These are phyloP conservation scores for Vombatus ursinus DNA, from an alignment of 2,113 vertebrate species.

Conservation along the genomic window DNA sequence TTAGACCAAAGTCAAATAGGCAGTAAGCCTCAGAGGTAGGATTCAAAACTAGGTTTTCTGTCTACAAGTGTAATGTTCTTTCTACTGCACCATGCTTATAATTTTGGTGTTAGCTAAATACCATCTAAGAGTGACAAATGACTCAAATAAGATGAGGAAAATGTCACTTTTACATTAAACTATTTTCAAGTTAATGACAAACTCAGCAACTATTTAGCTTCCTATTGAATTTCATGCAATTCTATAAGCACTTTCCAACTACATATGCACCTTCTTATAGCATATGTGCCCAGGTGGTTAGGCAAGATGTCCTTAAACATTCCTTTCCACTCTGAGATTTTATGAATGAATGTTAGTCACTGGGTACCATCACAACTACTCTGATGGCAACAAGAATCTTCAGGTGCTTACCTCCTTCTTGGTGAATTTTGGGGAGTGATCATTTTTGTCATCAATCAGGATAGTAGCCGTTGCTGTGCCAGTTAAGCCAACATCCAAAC, in stretches of 20 bases:
- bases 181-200: slow-evolving; percentile 34
- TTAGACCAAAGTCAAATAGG: background rate
- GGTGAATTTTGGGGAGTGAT: slow-evolving; percentile 97
- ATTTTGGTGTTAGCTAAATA: background rate
- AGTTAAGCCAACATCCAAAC: slow-evolving; percentile 93
- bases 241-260: background rate
- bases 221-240: background rate
- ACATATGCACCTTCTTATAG: background rate
- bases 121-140: slow-evolving; percentile 17
- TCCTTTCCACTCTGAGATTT: background rate
- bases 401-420: slow-evolving; percentile 90
- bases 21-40: background rate
- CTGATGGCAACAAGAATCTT: background rate
- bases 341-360: background rate
- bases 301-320: background rate
- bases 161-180: slow-evolving; percentile 46
- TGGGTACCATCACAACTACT: background rate
- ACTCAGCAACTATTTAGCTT: background rate
- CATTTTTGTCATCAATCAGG: slow-evolving; percentile 97
- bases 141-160: slow-evolving; percentile 28
- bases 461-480: slow-evolving; percentile 97
- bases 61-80: background rate
- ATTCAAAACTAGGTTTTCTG: background rate
- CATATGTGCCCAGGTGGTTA: background rate
- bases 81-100: background rate